Evolutionary conservation across 2,888 invertebrate genomes (phyloP).

Genomic region (Galerucella nymphaeae): DNA sequence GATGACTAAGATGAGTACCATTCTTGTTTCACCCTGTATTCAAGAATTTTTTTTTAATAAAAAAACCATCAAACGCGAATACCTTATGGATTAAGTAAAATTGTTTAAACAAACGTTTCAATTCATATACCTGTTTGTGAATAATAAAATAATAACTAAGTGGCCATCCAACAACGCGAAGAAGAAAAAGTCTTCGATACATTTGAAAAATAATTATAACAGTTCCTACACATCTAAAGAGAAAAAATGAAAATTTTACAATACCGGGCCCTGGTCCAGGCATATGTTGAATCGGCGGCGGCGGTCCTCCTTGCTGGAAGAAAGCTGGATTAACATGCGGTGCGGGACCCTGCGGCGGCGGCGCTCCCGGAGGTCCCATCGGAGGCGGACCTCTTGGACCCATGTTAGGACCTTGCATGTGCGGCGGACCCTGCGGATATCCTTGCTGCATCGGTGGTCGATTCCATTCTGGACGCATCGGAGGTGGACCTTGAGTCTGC

Average conservation of each 20-base stretch:
- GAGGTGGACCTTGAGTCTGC: constrained; percentile 73
- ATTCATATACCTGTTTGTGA: neutral
- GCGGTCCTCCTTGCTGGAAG: constrained; percentile 81
- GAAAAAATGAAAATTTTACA: constrained; percentile 39
- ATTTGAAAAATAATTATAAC: neutral
- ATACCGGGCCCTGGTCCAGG: constrained; percentile 61
- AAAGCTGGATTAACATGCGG: constrained; percentile 98
- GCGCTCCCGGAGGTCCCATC: constrained; percentile 66
- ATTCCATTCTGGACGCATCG: constrained; percentile 80
- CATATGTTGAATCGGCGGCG: constrained; percentile 70
- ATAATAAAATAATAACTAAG: constrained; percentile 5
- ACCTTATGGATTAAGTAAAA: neutral
- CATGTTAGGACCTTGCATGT: constrained; percentile 73
- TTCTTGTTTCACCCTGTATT: no score
- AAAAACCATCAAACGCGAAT: no score
- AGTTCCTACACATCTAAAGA: constrained; percentile 38
- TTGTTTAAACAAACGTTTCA: neutral
- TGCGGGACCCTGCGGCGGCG: constrained; percentile 75
- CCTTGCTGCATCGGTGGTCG: constrained; percentile 79
- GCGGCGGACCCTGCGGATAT: constrained; percentile 77
- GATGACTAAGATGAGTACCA: no score
- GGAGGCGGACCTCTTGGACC: constrained; percentile 71
- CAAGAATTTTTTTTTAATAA: no score
- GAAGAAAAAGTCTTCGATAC: neutral
- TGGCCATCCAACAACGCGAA: constrained; percentile 15